These are phyloP conservation scores for Leguminivora glycinivorella DNA, from an alignment of 1,140 invertebrate genomes.

Conservation along the genomic window DNA sequence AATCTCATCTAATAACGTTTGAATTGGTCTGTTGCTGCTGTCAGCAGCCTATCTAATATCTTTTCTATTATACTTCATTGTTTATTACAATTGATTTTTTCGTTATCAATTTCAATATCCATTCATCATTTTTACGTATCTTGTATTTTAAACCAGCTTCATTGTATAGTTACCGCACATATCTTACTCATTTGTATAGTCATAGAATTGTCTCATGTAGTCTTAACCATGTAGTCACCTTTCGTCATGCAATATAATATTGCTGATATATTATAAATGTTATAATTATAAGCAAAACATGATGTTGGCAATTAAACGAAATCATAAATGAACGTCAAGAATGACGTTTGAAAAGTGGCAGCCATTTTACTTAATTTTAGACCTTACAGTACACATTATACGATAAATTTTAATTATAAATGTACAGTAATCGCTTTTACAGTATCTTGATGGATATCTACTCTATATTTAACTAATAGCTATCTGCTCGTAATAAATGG, in stretches of 20 bases:
- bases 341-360: too few species aligned
- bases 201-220: too few species aligned
- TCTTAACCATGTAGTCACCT: too few species aligned
- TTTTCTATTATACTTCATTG: neutral
- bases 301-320: too few species aligned
- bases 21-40: neutral
- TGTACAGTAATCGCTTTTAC: neutral
- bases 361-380: too few species aligned
- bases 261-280: too few species aligned
- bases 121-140: neutral
- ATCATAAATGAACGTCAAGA: too few species aligned
- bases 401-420: neutral
- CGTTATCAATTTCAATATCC: neutral
- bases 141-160: neutral
- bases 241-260: too few species aligned
- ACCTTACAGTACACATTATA: neutral
- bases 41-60: neutral
- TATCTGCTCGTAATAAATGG: neutral
- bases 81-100: conserved; percentile 8
- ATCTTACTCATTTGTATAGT: too few species aligned
- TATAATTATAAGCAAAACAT: too few species aligned
- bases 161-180: neutral
- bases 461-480: conserved; percentile 8
- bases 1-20: too few species aligned
- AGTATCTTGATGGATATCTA: neutral